Percentiles rank a stretch among this genome's conserved stretches.
Conservation (phyloP, 2,113 vertebrate species). For the Corapipo altera region DNA sequence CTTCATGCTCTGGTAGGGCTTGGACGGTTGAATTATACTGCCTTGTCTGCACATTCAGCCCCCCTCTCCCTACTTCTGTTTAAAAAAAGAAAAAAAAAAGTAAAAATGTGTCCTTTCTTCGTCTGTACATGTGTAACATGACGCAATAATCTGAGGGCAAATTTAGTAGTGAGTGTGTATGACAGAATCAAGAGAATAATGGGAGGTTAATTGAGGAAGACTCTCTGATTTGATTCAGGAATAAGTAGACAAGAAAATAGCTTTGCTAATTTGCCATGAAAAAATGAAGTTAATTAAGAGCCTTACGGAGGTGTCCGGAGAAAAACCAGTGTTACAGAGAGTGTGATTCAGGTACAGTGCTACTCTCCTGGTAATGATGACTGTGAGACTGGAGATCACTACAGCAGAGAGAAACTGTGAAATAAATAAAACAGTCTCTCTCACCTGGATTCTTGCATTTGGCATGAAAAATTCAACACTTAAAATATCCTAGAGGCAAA, state of each 20-base stretch:
- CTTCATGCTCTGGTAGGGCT: conserved; percentile 81
- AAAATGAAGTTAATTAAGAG: conserved; percentile 61
- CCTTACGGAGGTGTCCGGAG: conserved; percentile 62
- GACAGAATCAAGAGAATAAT: conserved; percentile 70
- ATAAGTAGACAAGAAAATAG: conserved; percentile 60
- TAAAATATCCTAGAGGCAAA: conserved; percentile 19
- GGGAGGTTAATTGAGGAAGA: conserved; percentile 61
- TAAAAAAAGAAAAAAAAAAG: conserved; percentile 31
- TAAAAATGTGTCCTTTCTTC: conserved; percentile 76
- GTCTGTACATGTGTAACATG: conserved; percentile 82
- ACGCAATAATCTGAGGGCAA: conserved; percentile 85
- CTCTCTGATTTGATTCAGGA: conserved; percentile 64
- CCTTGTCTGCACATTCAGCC: conserved; percentile 82
- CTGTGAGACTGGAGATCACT: background rate
- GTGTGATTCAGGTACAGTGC: conserved; percentile 23
- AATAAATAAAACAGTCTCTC: background rate
- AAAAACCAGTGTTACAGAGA: conserved; percentile 6
- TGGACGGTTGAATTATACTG: conserved; percentile 80
- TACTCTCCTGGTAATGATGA: background rate
- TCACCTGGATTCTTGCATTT: background rate
- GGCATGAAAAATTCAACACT: conserved; percentile 26
- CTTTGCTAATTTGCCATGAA: conserved; percentile 74
- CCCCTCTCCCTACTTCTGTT: conserved; percentile 75
- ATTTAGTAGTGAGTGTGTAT: conserved; percentile 81
- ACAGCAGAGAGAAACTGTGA: background rate